Evolutionary conservation across 2,113 vertebrate species (phyloP), one percentile per base, ranked within the genome.

Genomic region (Mastomys coucha): DNA sequence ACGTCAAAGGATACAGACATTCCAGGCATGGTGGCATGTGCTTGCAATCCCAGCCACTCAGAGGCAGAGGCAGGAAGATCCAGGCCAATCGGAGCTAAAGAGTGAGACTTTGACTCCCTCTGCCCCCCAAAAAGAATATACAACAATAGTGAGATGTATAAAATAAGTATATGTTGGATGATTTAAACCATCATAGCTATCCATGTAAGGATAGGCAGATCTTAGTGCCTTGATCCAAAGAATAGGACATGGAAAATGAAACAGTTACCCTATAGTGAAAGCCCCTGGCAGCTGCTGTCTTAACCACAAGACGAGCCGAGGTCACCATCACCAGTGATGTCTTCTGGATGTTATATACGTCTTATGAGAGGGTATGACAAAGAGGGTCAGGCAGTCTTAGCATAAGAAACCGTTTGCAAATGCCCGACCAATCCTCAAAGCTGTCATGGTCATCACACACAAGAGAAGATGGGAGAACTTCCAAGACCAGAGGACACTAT

Each of bases 291-390:
- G 76, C 73, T 42, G 45, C 12, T 14, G 5, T 36, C 65, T 42
- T 31, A 65, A 75, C 53, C 60, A 33, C 26, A 85, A 17, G 51
- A 10, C n/a, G 49, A 11, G 42, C 39, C 49, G 9, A 10, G 36
- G 65, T 65, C 36, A 39, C 26, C 11, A 2, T 75, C 22, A 33
- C 31, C n/a, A 8, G 72, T 22, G 31, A 56, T 28, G 28, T 36
- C 42, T 31, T 1, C 3, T 33, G 33, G 42, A 14, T 0, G 19
- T n/a, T 19, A 7, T 19, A 1, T 19, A 12, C 60, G 51, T 78
- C 69, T 51, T 92, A 60, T 3, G 19, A 72, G 0, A 60, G 39
- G 11, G 42, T 16, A 19, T 22, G 36, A 84, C 36, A 51, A 63
- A 65, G 69, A 49, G 1, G 17, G 42, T 6, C 51, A 87, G 78